Conservation (phyloP, 2,888 invertebrate genomes). For the Limenitis camilla region DNA sequence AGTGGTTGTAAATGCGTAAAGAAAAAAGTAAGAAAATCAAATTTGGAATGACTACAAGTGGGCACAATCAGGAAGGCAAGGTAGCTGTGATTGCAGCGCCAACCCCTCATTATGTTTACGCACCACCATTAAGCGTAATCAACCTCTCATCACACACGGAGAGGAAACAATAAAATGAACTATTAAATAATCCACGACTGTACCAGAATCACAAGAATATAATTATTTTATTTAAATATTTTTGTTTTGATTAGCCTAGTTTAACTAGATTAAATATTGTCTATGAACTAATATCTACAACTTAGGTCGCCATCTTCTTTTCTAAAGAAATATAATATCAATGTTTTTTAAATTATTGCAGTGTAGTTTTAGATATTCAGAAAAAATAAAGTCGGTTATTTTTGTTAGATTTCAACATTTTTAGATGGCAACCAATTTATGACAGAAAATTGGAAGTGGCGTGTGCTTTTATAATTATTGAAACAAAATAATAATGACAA, state of each 20-base stretch:
- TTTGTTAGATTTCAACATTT: too few relatives aligned
- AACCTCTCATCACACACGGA: constrained; percentile 63
- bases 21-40: constrained; percentile 38
- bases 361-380: too few relatives aligned
- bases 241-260: not conserved
- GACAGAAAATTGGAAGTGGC: too few relatives aligned
- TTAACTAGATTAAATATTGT: too few relatives aligned
- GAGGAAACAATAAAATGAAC: constrained; percentile 61
- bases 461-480: too few relatives aligned
- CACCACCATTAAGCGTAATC: constrained; percentile 63
- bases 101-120: constrained; percentile 66
- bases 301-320: too few relatives aligned
- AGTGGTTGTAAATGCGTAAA: constrained; percentile 21
- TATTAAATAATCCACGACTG: constrained; percentile 33
- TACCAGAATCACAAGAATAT: not conserved
- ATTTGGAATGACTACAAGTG: constrained; percentile 48
- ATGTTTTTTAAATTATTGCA: too few relatives aligned
- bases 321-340: too few relatives aligned
- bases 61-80: constrained; percentile 49
- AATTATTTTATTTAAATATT: constrained; percentile 2
- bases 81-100: constrained; percentile 46
- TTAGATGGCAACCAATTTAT: too few relatives aligned
- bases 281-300: too few relatives aligned
- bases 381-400: too few relatives aligned
- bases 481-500: too few relatives aligned